These are phyloP conservation scores for Erebia ligea DNA, from an alignment of 2,888 invertebrate species.

Conservation along the genomic window DNA sequence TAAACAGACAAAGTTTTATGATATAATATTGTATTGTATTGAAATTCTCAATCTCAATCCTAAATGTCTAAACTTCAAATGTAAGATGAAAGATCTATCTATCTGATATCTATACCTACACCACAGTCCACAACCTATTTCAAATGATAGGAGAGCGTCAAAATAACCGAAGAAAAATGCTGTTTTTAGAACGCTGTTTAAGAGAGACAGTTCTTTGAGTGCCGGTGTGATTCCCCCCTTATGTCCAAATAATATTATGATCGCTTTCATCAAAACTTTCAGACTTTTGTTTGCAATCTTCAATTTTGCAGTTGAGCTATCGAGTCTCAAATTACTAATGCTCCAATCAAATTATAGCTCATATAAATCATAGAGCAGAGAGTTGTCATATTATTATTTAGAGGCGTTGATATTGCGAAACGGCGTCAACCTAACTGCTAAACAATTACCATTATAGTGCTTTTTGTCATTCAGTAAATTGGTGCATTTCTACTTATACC, in stretches of 20 bases:
- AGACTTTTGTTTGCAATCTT: not conserved
- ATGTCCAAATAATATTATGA: not conserved
- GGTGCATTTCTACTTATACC: too few species aligned
- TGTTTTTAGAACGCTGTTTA: too few species aligned
- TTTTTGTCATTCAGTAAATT: too few species aligned
- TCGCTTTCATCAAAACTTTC: not conserved
- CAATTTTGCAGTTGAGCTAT: slow-evolving; percentile 1
- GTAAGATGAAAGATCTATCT: too few species aligned
- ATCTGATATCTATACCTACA: too few species aligned
- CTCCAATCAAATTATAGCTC: not conserved
- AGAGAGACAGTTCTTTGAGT: not conserved
- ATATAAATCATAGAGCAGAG: not conserved
- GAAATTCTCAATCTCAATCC: too few species aligned
- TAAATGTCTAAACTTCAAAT: too few species aligned
- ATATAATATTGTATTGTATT: too few species aligned
- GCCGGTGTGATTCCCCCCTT: not conserved
- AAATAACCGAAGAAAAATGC: too few species aligned
- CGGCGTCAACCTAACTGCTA: not conserved
- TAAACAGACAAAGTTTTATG: too few species aligned
- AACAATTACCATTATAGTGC: not conserved
- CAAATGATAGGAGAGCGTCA: too few species aligned
- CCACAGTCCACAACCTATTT: too few species aligned
- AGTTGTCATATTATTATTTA: not conserved
- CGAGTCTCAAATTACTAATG: slow-evolving; percentile 10
- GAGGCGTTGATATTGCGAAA: not conserved